Percentiles rank a stretch among this genome's conserved stretches.
These are phyloP conservation scores for Turritopsis dohrnii DNA, from an alignment of 30 jellyfish, hydroid and myxozoan genomes.

Conservation along the genomic window DNA sequence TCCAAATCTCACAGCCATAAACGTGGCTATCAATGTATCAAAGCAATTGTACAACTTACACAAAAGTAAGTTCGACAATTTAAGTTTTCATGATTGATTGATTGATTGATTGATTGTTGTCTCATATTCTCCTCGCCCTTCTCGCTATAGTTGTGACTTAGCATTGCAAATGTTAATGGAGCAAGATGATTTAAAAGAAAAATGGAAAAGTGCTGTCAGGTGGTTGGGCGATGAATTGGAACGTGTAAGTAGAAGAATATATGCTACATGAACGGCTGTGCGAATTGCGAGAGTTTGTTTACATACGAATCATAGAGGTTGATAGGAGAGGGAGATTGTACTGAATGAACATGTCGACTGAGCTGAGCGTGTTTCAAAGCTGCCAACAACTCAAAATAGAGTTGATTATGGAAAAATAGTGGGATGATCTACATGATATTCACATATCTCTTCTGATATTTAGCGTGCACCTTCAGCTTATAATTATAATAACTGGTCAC, in stretches of 20 bases:
- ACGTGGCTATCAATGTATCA: slow-evolving; percentile 92
- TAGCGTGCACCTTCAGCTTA: slow-evolving; percentile 99
- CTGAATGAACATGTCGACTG: too few species aligned
- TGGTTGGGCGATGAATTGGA: slow-evolving; percentile 97
- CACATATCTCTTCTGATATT: slow-evolving; percentile 13
- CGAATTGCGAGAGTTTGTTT: too few species aligned
- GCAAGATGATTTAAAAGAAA: slow-evolving; percentile 67
- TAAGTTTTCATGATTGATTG: neutral
- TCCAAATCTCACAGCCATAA: slow-evolving; percentile 95
- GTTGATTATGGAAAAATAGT: too few species aligned
- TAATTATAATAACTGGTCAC: slow-evolving; percentile 94
- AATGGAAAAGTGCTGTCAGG: slow-evolving; percentile 86
- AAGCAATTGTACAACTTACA: slow-evolving; percentile 78
- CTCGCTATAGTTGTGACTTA: slow-evolving; percentile 77
- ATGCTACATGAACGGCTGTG: too few species aligned
- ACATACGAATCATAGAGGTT: too few species aligned
- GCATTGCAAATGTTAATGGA: slow-evolving; percentile 60
- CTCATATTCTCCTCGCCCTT: too few species aligned
- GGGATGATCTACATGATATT: neutral
- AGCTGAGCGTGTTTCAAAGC: too few species aligned
- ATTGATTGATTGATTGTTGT: neutral
- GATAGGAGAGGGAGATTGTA: too few species aligned
- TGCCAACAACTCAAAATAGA: too few species aligned
- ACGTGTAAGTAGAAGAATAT: slow-evolving; percentile 44
- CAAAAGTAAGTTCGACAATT: slow-evolving; percentile 45